Base-by-base conservation (phyloP, 1,140 invertebrate genomes). In the Planococcus citri region DNA sequence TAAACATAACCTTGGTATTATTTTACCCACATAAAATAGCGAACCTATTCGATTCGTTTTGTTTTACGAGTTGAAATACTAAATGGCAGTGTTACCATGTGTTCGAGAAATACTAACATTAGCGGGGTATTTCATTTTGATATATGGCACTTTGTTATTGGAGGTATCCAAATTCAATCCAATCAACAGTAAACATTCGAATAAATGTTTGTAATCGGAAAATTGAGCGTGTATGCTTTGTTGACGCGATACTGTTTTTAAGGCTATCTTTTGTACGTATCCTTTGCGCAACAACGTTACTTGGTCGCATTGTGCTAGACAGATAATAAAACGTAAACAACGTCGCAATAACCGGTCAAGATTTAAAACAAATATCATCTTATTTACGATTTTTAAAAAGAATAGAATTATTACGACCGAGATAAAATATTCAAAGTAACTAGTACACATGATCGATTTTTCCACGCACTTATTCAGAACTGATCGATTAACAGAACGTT, bases 101-200 rank as follows among this genome's bases (percentile, higher is more conserved):
- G 29, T 33, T 33, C 3, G 12, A 33, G 12, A 3, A 33, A 33
- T 64, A 71, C 51, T 83, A 78, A 87, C 86, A 78, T 84, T 78
- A 73, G 76, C 75, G 24, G 86, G 86, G 79, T 82, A 88, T 74
- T 84, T 85, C 71, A 80, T 83, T 74, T 87, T 87, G 20, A 88
- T 83, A 74, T 86, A 86, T 9, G 86, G 84, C 73, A 77, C 73
- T 74, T 79, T 77, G 22, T 73, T 73, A 21, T 75, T 75, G 6
- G 70, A 72, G 78, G 79, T 12, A 78, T 83, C 82, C 71, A 83
- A 80, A 75, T 86, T 83, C 69, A 86, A 77, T 1, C 85, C 86
- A 33, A 88, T 83, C 20, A 88, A 76, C 8, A 88, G 73, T 74
- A 86, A 83, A 25, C 84, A 81, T 73, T 87, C 83, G 74, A 88